Conservation (phyloP, 2,797 vertebrate genomes). For the Myotis pilosus region DNA sequence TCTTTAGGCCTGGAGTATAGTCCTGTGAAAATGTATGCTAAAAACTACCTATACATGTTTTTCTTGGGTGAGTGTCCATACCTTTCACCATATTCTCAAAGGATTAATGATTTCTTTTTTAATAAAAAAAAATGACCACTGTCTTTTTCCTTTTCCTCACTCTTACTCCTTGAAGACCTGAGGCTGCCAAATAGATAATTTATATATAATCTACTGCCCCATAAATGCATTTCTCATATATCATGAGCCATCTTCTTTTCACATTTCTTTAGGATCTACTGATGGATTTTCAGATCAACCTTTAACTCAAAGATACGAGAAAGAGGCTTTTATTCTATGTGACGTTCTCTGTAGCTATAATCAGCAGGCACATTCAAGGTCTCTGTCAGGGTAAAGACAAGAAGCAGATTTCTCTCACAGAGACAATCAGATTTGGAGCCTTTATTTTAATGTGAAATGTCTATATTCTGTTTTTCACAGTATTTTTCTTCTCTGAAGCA, state of each 20-base stretch:
- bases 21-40: neutral
- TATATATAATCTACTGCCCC: neutral
- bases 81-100: neutral
- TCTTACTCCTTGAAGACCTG: neutral
- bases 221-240: neutral
- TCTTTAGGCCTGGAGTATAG: neutral
- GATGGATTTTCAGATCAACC: constrained; percentile 18
- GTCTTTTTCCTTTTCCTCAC: neutral
- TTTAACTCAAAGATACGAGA: neutral
- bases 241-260: neutral
- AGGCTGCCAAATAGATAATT: neutral
- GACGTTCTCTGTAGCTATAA: constrained; percentile 1
- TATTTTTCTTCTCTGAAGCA: constrained; percentile 19
- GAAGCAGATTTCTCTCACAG: neutral
- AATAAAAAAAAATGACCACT: neutral
- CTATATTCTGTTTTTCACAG: neutral
- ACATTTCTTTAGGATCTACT: neutral
- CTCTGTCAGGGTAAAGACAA: neutral
- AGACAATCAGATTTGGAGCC: constrained; percentile 26
- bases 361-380: constrained; percentile 9
- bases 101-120: neutral
- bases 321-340: constrained; percentile 3
- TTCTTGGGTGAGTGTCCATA: neutral
- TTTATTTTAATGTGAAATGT: constrained; percentile 49
- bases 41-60: neutral